Conservation (phyloP, 2,888 invertebrate genomes). For the Mylabris sibirica region DNA sequence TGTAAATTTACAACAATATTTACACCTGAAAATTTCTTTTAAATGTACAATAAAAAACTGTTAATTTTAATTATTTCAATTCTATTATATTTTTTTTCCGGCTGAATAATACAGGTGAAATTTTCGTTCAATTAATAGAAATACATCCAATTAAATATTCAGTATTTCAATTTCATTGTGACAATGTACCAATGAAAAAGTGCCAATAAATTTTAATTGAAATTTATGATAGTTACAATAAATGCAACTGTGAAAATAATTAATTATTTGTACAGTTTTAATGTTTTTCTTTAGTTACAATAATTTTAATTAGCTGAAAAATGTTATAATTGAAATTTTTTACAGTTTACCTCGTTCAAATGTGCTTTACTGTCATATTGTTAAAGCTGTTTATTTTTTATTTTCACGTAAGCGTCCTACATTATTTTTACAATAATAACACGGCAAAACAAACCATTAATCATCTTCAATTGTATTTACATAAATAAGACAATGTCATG, state of each 20-base stretch:
- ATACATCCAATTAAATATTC: not conserved
- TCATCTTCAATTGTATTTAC: not conserved
- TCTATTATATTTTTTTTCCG: not conserved
- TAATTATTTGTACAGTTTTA: too few relatives aligned
- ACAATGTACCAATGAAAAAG: not conserved
- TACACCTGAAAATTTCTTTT: not conserved
- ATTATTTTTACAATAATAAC: not conserved
- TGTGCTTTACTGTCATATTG: constrained; percentile 3
- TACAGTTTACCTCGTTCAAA: not conserved
- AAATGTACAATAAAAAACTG: not conserved
- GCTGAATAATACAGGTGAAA: not conserved
- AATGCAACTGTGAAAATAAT: not conserved
- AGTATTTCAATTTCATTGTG: not conserved
- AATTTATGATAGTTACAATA: not conserved
- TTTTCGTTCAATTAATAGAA: not conserved
- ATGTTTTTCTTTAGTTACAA: too few relatives aligned
- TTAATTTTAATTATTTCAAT: not conserved
- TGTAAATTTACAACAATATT: not conserved
- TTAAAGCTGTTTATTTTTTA: not conserved
- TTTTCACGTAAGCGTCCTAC: not conserved
- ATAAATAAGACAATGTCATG: too few relatives aligned
- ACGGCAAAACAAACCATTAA: too few relatives aligned
- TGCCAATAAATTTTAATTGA: not conserved
- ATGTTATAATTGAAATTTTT: constrained; percentile 1
- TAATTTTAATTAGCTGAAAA: too few relatives aligned